A percentile compares a stretch with the other conserved stretches of the same genome.
phyloP scores from a whole-genome alignment of 2,113 vertebrate genomes.

The Pan paniscus region DNA sequence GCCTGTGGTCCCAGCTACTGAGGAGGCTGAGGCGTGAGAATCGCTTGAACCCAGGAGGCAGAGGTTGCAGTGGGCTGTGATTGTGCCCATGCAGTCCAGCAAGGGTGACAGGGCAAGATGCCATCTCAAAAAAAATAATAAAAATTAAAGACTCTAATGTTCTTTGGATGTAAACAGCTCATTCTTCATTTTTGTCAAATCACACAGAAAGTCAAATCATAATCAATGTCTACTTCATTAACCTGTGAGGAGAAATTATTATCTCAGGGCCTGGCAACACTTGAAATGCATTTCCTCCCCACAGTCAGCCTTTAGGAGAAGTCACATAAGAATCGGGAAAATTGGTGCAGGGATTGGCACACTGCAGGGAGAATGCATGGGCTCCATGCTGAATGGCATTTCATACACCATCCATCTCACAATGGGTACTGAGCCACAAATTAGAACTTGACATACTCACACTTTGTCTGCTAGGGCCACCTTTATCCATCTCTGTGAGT shows the following conservation, averaged over 20 bases:
- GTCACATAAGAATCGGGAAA: neutral
- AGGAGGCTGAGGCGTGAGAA: too few relatives aligned
- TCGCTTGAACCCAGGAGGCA: too few relatives aligned
- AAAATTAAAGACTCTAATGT: too few relatives aligned
- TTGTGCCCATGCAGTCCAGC: too few relatives aligned
- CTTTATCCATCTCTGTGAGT: neutral
- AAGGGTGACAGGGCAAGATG: too few relatives aligned
- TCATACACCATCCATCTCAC: neutral
- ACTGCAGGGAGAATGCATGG: accelerated
- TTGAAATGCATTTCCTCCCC: neutral
- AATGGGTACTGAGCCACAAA: neutral
- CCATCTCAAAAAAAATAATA: too few relatives aligned
- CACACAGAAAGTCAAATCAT: neutral
- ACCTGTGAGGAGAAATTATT: neutral
- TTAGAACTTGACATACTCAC: neutral
- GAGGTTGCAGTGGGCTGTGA: too few relatives aligned
- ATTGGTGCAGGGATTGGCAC: too few relatives aligned
- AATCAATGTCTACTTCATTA: neutral
- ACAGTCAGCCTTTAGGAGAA: neutral
- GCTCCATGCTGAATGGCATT: neutral
- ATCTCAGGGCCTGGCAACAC: neutral
- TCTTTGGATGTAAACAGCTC: neutral
- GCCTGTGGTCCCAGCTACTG: too few relatives aligned
- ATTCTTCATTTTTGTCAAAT: neutral
- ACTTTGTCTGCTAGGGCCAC: neutral